These are phyloP conservation scores for Pollenia griseotomentosa DNA, from an alignment of 2,888 invertebrate genomes.

Conservation along the genomic window DNA sequence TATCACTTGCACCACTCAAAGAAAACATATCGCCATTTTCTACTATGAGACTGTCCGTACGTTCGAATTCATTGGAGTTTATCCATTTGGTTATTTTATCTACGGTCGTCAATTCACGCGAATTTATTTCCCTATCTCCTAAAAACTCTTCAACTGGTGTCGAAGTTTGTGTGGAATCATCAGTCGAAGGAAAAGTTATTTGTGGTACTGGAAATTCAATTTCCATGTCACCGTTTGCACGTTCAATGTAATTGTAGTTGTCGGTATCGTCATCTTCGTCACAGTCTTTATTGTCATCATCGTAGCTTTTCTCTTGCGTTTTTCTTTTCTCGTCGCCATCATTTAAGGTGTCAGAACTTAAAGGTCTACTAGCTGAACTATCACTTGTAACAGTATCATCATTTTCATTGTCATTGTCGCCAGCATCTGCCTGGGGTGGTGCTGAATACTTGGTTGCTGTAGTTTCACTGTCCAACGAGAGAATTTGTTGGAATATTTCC, in stretches of 20 bases:
- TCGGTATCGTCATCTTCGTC: slow-evolving; percentile 30
- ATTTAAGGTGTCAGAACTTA: slow-evolving; percentile 79
- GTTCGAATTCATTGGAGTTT: slow-evolving; percentile 82
- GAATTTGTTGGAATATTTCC: slow-evolving; percentile 85
- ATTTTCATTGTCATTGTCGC: slow-evolving; percentile 76
- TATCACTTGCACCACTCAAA: slow-evolving; percentile 72
- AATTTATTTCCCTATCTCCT: slow-evolving; percentile 75
- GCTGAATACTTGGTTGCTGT: slow-evolving; percentile 80
- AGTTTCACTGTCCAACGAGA: slow-evolving; percentile 84
- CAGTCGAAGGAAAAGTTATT: slow-evolving; percentile 77
- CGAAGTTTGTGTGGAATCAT: slow-evolving; percentile 80
- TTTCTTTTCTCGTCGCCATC: slow-evolving; percentile 79
- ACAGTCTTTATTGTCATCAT: slow-evolving; percentile 77
- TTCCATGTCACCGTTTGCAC: slow-evolving; percentile 76
- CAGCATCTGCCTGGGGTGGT: slow-evolving; percentile 71
- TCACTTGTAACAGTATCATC: slow-evolving; percentile 77
- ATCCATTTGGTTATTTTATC: slow-evolving; percentile 84
- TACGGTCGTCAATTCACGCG: slow-evolving; percentile 78
- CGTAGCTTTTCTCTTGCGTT: slow-evolving; percentile 76
- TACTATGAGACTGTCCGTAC: slow-evolving; percentile 80
- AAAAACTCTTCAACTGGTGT: slow-evolving; percentile 81
- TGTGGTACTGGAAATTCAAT: slow-evolving; percentile 80
- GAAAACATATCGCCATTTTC: slow-evolving; percentile 79
- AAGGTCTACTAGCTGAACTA: slow-evolving; percentile 77
- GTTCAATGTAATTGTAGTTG: slow-evolving; percentile 51